A percentile compares a stretch with the other conserved stretches of the same genome.
These are phyloP conservation scores for Tychaedon coryphoeus DNA, from an alignment of 2,113 vertebrate genomes.

Conservation along the genomic window DNA sequence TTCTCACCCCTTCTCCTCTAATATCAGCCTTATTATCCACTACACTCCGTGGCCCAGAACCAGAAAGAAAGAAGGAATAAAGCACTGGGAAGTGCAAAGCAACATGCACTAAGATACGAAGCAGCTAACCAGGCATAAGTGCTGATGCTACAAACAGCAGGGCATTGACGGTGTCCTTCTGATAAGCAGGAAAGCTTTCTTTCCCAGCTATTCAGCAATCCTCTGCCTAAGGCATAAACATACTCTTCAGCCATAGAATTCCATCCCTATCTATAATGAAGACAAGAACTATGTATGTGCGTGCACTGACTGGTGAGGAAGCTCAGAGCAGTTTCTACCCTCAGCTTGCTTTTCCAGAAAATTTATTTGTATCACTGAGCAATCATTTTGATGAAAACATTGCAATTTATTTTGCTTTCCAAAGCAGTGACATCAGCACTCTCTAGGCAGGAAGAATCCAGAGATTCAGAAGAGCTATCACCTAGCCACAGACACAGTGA, in stretches of 20 bases:
- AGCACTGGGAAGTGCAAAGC: neutral
- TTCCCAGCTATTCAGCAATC: neutral
- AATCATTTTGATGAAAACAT: neutral
- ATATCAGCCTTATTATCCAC: neutral
- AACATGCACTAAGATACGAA: accelerated
- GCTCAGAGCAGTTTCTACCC: neutral
- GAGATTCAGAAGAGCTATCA: neutral
- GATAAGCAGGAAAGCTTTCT: neutral
- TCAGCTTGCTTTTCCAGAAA: neutral
- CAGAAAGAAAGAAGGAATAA: neutral
- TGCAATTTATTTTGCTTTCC: neutral
- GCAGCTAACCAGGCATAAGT: neutral
- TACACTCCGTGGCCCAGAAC: neutral
- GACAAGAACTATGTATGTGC: neutral
- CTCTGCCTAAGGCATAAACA: conserved; percentile 44
- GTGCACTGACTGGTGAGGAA: neutral
- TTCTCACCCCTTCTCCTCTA: neutral
- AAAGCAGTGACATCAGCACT: neutral
- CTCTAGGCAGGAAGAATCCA: neutral
- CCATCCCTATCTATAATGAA: conserved; percentile 2
- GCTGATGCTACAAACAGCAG: conserved; percentile 1
- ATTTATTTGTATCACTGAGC: neutral
- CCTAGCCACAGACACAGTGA: neutral
- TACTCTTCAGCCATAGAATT: conserved; percentile 19
- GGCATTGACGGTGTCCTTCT: neutral